Conservation (phyloP, 2,797 vertebrate species). For the Hypotaenidia philippensis region DNA sequence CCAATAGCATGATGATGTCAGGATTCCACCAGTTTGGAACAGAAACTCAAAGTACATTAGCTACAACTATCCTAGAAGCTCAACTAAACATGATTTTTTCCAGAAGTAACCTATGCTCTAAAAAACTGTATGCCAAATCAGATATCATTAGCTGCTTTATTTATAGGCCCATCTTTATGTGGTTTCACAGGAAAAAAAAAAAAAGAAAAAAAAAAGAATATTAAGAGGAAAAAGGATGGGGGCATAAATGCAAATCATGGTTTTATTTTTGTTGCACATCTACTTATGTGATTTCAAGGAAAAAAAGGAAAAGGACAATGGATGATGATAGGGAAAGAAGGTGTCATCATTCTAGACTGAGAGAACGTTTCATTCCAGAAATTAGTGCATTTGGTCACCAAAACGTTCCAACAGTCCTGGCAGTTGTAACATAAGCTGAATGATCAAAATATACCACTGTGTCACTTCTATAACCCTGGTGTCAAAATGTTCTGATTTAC, state of each 20-base stretch:
- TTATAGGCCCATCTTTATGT: not conserved
- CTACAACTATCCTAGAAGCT: not conserved
- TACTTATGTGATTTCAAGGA: not conserved
- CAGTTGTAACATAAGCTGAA: not conserved
- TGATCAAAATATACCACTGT: not conserved
- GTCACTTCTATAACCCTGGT: not conserved
- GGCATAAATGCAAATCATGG: not conserved
- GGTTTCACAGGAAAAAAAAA: not conserved
- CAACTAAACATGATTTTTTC: not conserved
- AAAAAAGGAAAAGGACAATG: not conserved
- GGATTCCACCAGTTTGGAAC: not conserved
- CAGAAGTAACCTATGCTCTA: not conserved
- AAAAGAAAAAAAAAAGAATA: not conserved
- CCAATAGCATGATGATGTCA: no score
- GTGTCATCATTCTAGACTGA: not conserved
- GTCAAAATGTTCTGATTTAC: not conserved
- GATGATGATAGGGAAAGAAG: not conserved
- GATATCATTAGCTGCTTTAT: not conserved
- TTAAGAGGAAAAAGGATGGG: not conserved
- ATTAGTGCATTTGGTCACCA: not conserved
- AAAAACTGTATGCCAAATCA: not conserved
- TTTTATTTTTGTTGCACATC: not conserved
- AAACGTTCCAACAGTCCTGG: not conserved
- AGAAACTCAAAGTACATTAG: not conserved
- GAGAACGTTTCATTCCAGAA: not conserved